Conservation (phyloP, 35 echinoderm and acorn worm species). For the Ptychodera flava region DNA sequence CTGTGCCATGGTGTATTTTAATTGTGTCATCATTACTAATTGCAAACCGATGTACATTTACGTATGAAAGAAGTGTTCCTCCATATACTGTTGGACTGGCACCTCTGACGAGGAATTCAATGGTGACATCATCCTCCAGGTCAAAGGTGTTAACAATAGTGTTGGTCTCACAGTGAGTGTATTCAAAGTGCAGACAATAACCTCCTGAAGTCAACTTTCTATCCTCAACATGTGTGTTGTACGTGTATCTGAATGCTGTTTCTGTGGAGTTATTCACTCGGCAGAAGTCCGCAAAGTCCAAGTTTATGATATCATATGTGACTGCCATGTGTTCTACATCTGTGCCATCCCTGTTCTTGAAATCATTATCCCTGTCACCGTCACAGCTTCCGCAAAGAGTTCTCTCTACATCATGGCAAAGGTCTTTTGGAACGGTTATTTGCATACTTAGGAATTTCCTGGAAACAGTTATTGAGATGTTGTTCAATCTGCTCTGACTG, state of each 20-base stretch:
- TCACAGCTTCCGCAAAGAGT: conserved; percentile 68
- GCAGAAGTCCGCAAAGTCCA: conserved; percentile 45
- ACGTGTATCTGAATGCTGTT: conserved; percentile 42
- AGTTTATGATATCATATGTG: conserved; percentile 54
- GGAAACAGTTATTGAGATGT: conserved; percentile 32
- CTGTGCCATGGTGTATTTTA: conserved; percentile 21
- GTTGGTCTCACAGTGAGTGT: conserved; percentile 50
- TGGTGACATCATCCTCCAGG: conserved; percentile 26
- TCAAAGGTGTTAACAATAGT: conserved; percentile 34
- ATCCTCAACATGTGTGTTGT: conserved; percentile 29
- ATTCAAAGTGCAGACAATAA: conserved; percentile 52
- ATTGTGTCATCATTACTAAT: conserved; percentile 42
- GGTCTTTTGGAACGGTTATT: conserved; percentile 6
- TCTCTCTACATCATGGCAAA: conserved; percentile 14
- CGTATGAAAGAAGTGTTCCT: conserved; percentile 41
- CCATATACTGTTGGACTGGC: conserved; percentile 8
- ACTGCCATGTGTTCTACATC: conserved; percentile 19
- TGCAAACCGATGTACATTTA: conserved; percentile 24
- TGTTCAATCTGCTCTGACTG: conserved; percentile 8
- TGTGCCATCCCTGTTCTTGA: conserved; percentile 5
- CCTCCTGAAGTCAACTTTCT: conserved; percentile 40
- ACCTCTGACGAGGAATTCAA: conserved; percentile 56
- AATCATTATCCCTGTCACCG: conserved; percentile 33
- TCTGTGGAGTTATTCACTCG: conserved; percentile 9
- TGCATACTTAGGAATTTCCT: conserved; percentile 44